phyloP scores from a whole-genome alignment of 2,888 invertebrate genomes.

The Cephus pygmeus region DNA sequence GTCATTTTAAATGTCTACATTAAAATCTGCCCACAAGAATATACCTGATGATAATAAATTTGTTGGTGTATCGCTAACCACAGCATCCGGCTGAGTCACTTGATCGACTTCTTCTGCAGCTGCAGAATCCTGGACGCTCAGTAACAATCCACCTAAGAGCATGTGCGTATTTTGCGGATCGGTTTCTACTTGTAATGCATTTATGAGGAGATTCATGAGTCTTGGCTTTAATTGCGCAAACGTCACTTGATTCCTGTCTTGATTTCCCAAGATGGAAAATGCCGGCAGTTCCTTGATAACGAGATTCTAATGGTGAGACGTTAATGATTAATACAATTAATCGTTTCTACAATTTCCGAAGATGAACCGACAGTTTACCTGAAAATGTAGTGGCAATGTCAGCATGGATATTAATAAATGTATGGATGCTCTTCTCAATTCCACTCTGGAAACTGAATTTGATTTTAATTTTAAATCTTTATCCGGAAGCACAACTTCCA shows the following conservation, averaged over 20 bases:
- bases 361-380: slow-evolving; percentile 55
- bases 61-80: slow-evolving; percentile 68
- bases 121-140: slow-evolving; percentile 84
- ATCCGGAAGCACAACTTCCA: slow-evolving; percentile 91
- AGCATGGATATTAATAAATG: slow-evolving; percentile 91
- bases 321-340: not conserved
- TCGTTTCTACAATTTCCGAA: not conserved
- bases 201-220: slow-evolving; percentile 83
- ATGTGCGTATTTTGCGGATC: slow-evolving; percentile 90
- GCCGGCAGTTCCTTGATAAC: slow-evolving; percentile 75
- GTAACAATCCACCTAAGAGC: slow-evolving; percentile 81
- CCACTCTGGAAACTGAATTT: slow-evolving; percentile 76
- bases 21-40: slow-evolving; percentile 26
- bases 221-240: slow-evolving; percentile 80
- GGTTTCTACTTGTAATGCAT: slow-evolving; percentile 84
- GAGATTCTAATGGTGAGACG: slow-evolving; percentile 66
- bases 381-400: slow-evolving; percentile 93
- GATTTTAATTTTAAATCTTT: slow-evolving; percentile 83
- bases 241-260: slow-evolving; percentile 65
- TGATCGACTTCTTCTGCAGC: slow-evolving; percentile 79
- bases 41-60: slow-evolving; percentile 80
- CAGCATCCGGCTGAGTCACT: slow-evolving; percentile 69
- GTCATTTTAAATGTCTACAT: not conserved
- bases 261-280: slow-evolving; percentile 29
- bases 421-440: slow-evolving; percentile 90